Conservation (phyloP, 2,113 vertebrate genomes). For the Pterophyllum scalare region DNA sequence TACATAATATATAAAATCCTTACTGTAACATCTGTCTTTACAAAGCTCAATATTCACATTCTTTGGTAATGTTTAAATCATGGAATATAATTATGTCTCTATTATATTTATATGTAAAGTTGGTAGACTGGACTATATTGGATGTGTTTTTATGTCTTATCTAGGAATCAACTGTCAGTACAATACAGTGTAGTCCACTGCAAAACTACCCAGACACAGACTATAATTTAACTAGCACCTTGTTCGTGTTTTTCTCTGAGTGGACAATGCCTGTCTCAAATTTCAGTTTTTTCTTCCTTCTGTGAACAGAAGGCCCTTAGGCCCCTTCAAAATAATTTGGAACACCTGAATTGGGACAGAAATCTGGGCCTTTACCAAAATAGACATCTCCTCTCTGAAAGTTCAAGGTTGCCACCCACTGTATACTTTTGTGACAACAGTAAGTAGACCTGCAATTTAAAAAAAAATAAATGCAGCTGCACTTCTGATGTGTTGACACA, state of each 20-base stretch:
- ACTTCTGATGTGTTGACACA: neutral
- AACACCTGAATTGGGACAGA: slow-evolving; percentile 25
- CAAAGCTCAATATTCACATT: neutral
- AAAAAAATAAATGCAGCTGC: neutral
- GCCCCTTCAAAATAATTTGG: neutral
- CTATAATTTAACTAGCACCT: neutral
- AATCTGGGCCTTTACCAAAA: slow-evolving; percentile 34
- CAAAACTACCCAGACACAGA: neutral
- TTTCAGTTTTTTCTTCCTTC: no score
- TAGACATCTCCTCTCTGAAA: neutral
- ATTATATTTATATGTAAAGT: neutral
- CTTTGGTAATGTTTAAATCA: neutral
- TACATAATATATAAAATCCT: neutral
- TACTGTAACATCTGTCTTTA: neutral
- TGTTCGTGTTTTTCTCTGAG: no score
- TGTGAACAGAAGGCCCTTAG: neutral
- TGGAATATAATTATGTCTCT: neutral
- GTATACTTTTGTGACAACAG: neutral
- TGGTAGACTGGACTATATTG: neutral
- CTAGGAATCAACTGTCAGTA: neutral
- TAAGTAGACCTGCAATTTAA: neutral
- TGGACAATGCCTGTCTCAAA: no score
- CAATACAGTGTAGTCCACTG: neutral
- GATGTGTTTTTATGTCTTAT: neutral
- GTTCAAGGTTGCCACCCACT: neutral